Percentiles rank a stretch among this genome's conserved stretches.
Evolutionary conservation across 2,113 vertebrate species (phyloP).

Genomic region (Rhinolophus sinicus): DNA sequence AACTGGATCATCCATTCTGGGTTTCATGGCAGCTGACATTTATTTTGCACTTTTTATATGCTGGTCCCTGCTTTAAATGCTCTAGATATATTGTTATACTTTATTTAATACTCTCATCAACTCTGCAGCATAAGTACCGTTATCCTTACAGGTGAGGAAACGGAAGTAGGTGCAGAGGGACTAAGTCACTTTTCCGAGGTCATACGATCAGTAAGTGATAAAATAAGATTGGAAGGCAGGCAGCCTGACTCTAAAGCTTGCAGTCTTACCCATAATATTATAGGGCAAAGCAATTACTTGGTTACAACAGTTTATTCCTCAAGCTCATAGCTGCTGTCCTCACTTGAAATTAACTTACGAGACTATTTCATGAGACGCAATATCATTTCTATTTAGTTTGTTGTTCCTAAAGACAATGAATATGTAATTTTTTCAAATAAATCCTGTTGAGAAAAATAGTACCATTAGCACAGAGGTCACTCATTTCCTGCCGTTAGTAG

Average conservation of each 20-base stretch:
- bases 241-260: background rate
- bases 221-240: background rate
- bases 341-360: background rate
- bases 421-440: background rate
- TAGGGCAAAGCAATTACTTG: background rate
- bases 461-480: background rate
- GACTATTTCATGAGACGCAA: background rate
- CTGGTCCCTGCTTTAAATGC: background rate
- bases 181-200: background rate
- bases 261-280: background rate
- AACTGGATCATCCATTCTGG: background rate
- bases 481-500: background rate
- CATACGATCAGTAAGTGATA: background rate
- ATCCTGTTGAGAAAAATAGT: background rate
- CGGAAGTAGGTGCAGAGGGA: background rate
- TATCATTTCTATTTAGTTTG: background rate
- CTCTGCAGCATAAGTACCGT: background rate
- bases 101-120: background rate
- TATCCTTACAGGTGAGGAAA: background rate
- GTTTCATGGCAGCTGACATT: background rate
- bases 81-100: background rate
- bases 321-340: background rate
- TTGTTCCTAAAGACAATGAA: conserved; percentile 21
- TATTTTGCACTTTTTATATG: background rate
- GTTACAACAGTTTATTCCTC: background rate